Evolutionary conservation across 2,888 invertebrate species (phyloP).

Genomic region (Doris montereyensis): DNA sequence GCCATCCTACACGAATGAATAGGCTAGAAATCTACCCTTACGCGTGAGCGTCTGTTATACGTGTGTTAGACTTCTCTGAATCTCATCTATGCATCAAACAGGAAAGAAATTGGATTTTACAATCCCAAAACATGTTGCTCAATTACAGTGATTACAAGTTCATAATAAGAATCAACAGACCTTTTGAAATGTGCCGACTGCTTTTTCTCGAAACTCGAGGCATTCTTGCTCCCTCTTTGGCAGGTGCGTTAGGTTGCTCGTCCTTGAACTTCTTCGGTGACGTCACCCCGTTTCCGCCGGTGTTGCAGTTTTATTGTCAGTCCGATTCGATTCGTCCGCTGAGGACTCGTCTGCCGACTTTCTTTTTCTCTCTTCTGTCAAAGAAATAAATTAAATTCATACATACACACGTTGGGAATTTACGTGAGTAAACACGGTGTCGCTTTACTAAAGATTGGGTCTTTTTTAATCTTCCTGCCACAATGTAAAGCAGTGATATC

Average conservation of each 20-base stretch:
- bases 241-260: conserved; percentile 39
- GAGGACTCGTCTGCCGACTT: conserved; percentile 46
- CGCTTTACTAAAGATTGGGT: too few relatives aligned
- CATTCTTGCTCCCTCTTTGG: conserved; percentile 44
- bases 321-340: conserved; percentile 41
- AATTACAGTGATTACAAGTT: too few relatives aligned
- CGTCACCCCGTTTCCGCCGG: conserved; percentile 42
- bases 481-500: not conserved
- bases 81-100: too few relatives aligned
- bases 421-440: too few relatives aligned
- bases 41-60: too few relatives aligned
- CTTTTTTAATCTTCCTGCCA: not conserved
- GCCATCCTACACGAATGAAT: too few relatives aligned
- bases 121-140: too few relatives aligned
- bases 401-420: too few relatives aligned
- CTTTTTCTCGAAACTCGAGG: conserved; percentile 42
- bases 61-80: too few relatives aligned
- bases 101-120: too few relatives aligned
- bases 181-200: conserved; percentile 40
- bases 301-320: conserved; percentile 25
- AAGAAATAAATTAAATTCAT: not conserved
- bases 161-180: too few relatives aligned
- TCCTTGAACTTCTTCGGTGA: conserved; percentile 45
- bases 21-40: too few relatives aligned
- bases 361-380: conserved; percentile 45